A percentile compares a stretch with the other conserved stretches of the same genome.
These are phyloP conservation scores for Tachuris rubrigastra DNA, from an alignment of 2,113 vertebrate species.

Conservation along the genomic window DNA sequence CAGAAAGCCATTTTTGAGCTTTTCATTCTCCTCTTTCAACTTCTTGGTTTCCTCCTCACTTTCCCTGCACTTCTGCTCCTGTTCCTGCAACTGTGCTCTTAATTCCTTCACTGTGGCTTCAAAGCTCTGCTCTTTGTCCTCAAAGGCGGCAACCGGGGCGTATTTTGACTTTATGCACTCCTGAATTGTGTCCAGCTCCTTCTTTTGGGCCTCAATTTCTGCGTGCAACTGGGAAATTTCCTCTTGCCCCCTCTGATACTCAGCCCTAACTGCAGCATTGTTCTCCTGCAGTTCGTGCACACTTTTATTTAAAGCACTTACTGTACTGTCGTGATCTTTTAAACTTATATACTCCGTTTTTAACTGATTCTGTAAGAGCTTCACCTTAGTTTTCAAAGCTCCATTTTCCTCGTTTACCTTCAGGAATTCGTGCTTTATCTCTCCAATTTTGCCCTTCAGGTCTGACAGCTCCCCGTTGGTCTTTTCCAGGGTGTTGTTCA, in stretches of 20 bases:
- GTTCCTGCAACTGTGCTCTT: slow-evolving; percentile 69
- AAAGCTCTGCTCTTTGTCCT: slow-evolving; percentile 81
- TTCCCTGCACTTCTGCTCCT: slow-evolving; percentile 60
- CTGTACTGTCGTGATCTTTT: slow-evolving; percentile 72
- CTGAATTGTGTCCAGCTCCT: slow-evolving; percentile 90
- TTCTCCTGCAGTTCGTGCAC: slow-evolving; percentile 35
- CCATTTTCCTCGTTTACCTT: slow-evolving; percentile 81
- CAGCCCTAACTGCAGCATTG: not conserved
- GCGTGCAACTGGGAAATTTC: slow-evolving; percentile 77
- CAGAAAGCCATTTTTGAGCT: slow-evolving; percentile 68
- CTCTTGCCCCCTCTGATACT: slow-evolving; percentile 71
- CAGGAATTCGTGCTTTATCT: slow-evolving; percentile 71
- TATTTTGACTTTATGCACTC: slow-evolving; percentile 89
- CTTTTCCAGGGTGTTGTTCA: slow-evolving; percentile 78
- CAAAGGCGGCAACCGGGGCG: slow-evolving; percentile 74
- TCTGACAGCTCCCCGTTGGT: slow-evolving; percentile 76
- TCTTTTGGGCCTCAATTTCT: slow-evolving; percentile 88
- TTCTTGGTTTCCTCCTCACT: slow-evolving; percentile 66
- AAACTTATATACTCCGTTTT: slow-evolving; percentile 73
- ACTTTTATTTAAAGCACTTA: slow-evolving; percentile 38
- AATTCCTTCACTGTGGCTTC: slow-evolving; percentile 75
- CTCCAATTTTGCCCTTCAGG: slow-evolving; percentile 72
- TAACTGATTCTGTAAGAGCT: slow-evolving; percentile 72
- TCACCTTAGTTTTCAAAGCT: slow-evolving; percentile 76
- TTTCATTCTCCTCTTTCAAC: slow-evolving; percentile 74